A percentile compares a stretch with the other conserved stretches of the same genome.
phyloP scores from a whole-genome alignment of 1,140 invertebrate species.

The Drosophila dunni region DNA sequence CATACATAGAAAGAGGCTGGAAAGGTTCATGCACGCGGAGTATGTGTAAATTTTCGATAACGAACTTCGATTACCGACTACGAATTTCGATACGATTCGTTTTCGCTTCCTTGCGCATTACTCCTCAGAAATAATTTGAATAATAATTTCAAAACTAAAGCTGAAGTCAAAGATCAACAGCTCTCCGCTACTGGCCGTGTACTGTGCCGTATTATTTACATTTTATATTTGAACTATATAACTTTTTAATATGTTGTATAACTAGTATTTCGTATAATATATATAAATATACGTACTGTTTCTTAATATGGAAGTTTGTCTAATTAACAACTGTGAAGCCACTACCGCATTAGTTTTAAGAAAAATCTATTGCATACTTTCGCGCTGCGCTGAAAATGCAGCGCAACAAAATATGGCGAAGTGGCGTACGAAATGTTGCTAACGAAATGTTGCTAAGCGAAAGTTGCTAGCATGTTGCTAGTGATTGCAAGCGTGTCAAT shows the following conservation, averaged over 20 bases:
- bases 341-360: not conserved
- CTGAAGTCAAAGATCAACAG: constrained; percentile 7
- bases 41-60: constrained; percentile 8
- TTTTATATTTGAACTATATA: constrained; percentile 71
- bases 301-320: not conserved
- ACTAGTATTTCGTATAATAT: constrained; percentile 34
- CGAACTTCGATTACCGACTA: not conserved
- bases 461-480: not conserved
- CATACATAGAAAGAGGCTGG: constrained; percentile 84
- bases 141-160: not conserved
- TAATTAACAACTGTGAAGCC: too few species aligned
- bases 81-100: not conserved
- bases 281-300: constrained; percentile 26
- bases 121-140: not conserved
- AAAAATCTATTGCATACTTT: constrained; percentile 45
- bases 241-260: constrained; percentile 58
- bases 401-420: constrained; percentile 45
- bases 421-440: constrained; percentile 8
- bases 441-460: constrained; percentile 1
- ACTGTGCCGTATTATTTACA: constrained; percentile 58
- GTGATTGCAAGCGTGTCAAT: not conserved
- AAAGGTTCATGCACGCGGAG: constrained; percentile 6
- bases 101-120: not conserved
- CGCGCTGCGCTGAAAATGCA: constrained; percentile 1
- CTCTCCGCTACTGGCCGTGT: constrained; percentile 27